Base-by-base conservation (phyloP, 2,113 vertebrate species). In the Meleagris gallopavo region DNA sequence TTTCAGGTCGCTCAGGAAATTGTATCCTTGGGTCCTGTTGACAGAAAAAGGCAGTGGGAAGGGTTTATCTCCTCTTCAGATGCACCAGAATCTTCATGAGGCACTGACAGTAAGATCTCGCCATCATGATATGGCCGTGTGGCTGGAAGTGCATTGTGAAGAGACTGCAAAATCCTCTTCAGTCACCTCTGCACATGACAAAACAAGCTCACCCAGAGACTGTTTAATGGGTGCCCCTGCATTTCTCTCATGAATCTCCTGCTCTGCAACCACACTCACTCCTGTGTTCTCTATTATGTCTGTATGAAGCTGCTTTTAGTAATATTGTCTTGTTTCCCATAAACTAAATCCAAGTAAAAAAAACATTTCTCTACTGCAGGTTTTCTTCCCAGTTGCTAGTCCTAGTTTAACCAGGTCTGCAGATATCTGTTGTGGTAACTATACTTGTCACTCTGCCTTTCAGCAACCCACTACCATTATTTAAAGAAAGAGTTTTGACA, bases 101-200 rank as follows among this genome's bases (percentile, higher is more conserved):
- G 46, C 52, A 52, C 16, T 40, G 40, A 32, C 21, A 66, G 55
- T 5, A 61, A 65, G 11, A 36, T 71, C 36, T 34, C 36, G 34
- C 21, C 16, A 50, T 6, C 12, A 40, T 5, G 36, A 19, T 16
- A 66, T 11, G 22, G 11, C 3, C 32, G 55, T 60, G 48, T 5
- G 58, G 41, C 41, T 43, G 41, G 29, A 13, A 16, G 1, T 25
- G 16, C 1, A 0, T 16, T 24, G 41, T 27, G 67, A 16, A 25
- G 14, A 15, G 14, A 17, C 34, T 46, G 54, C 29, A 55, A 9
- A 2, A n/a, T 36, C 14, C 57, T 69, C 58, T 60, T 38, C 54
- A 83, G 8, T 8, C n/a, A 29, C 25, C 34, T 3, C 22, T 30
- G n/a, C 1, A 30, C n/a, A 5, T 1, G 57, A 22, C 36, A 40